phyloP scores from a whole-genome alignment of 2,888 invertebrate genomes.

The Tetranychus truncatus region DNA sequence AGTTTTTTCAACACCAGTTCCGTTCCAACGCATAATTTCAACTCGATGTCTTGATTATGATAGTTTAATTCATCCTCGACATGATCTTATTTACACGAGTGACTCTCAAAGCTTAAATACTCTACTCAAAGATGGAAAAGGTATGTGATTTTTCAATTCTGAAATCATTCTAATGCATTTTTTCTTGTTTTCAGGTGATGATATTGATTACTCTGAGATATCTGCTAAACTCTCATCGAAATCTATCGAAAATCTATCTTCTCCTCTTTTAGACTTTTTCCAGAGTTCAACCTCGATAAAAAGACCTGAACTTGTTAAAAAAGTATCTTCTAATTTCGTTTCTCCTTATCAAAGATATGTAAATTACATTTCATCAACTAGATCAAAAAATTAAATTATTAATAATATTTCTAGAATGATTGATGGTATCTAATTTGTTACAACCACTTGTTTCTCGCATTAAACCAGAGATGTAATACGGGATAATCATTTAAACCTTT shows the following conservation, averaged over 20 bases:
- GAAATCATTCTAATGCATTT: neutral
- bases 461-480: too few relatives aligned
- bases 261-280: neutral
- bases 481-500: too few relatives aligned
- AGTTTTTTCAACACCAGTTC: neutral
- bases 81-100: neutral
- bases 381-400: neutral
- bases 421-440: too few relatives aligned
- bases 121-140: conserved; percentile 5
- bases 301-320: neutral
- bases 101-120: neutral
- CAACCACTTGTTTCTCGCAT: too few relatives aligned
- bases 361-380: neutral
- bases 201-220: neutral
- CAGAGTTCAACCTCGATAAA: neutral
- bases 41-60: neutral
- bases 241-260: neutral
- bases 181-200: neutral
- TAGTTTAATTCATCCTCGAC: neutral
- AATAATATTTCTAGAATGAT: too few relatives aligned
- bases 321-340: neutral
- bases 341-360: neutral
- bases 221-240: neutral
- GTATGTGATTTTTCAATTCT: neutral
- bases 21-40: neutral